Conservation (phyloP, 2,888 invertebrate genomes). For the Mimas tiliae region DNA sequence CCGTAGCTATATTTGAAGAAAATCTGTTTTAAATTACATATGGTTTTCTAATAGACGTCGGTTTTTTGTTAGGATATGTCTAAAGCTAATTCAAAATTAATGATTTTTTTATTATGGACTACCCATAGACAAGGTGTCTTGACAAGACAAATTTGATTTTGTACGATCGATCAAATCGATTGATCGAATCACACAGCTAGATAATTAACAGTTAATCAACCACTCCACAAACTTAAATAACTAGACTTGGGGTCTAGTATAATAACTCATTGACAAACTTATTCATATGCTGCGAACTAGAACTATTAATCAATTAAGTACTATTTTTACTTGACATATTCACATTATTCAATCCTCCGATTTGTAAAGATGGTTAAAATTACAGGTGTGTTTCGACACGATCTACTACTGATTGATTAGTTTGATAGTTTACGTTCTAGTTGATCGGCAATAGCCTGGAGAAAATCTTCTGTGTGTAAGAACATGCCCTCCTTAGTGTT, state of each 20-base stretch:
- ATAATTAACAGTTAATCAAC: too few species aligned
- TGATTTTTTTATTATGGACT: not conserved
- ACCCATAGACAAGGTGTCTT: too few species aligned
- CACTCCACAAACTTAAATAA: too few species aligned
- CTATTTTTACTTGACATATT: not conserved
- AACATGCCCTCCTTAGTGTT: constrained; percentile 93
- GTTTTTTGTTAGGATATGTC: not conserved
- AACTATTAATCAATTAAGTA: too few species aligned
- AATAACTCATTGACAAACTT: not conserved
- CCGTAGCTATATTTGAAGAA: too few species aligned
- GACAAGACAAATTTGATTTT: too few species aligned
- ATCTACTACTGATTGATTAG: constrained; percentile 41
- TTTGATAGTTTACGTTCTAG: constrained; percentile 83
- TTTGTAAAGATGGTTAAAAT: not conserved
- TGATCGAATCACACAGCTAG: too few species aligned
- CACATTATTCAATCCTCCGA: not conserved
- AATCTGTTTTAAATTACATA: too few species aligned
- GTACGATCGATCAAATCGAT: too few species aligned
- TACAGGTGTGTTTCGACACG: not conserved
- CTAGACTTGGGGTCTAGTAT: too few species aligned
- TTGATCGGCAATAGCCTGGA: constrained; percentile 91
- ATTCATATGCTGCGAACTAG: too few species aligned
- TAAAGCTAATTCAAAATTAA: not conserved
- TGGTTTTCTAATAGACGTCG: not conserved
- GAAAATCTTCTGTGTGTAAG: constrained; percentile 93